A percentile compares a stretch with the other conserved stretches of the same genome.
phyloP scores from a whole-genome alignment of 2,797 vertebrate species.

The Todus mexicanus region DNA sequence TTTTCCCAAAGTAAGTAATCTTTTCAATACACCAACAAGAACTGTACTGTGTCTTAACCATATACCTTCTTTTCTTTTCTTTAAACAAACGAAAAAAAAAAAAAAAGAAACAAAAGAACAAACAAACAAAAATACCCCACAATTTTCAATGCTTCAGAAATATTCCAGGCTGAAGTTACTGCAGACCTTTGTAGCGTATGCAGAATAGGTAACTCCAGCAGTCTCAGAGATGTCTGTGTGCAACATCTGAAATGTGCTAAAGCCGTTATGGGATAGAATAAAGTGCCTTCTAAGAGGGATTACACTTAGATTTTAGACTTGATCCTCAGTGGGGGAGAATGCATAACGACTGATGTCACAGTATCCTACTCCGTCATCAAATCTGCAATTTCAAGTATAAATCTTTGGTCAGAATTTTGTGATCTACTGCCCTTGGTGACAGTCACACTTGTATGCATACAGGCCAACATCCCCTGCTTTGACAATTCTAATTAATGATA shows the following conservation, averaged over 20 bases:
- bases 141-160: background rate
- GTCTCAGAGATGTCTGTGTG: background rate
- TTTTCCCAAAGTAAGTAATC: constrained; percentile 84
- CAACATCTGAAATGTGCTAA: background rate
- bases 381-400: background rate
- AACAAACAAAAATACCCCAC: too few species aligned
- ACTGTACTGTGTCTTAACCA: background rate
- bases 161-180: background rate
- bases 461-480: background rate
- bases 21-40: background rate
- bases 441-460: background rate
- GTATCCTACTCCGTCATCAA: background rate
- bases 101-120: too few species aligned
- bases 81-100: too few species aligned
- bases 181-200: background rate
- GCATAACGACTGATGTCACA: background rate
- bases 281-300: background rate
- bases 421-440: background rate
- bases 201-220: background rate
- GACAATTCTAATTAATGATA: background rate
- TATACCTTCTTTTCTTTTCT: background rate
- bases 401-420: background rate
- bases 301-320: background rate
- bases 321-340: background rate
- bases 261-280: background rate